Evolutionary conservation across 2,113 vertebrate genomes (phyloP).

Genomic region (Paramisgurnus dabryanus): DNA sequence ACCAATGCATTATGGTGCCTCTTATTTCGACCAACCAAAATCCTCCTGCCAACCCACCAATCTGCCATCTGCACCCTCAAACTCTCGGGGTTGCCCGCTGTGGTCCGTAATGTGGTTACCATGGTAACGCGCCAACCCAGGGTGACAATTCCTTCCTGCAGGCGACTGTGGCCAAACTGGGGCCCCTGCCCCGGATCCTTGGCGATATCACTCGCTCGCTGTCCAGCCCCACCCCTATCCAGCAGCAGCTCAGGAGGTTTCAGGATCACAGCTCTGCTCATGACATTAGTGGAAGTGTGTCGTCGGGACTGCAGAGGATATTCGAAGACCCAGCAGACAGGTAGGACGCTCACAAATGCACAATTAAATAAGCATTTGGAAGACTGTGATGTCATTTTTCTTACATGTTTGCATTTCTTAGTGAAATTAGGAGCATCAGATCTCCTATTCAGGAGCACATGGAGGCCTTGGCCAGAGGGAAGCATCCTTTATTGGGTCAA

Average conservation of each 20-base stretch:
- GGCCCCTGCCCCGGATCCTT: conserved; percentile 92
- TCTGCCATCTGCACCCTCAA: conserved; percentile 64
- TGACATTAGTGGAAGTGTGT: conserved; percentile 88
- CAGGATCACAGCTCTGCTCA: conserved; percentile 85
- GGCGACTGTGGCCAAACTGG: conserved; percentile 94
- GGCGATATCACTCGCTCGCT: conserved; percentile 88
- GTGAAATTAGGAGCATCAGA: conserved; percentile 81
- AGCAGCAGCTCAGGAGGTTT: conserved; percentile 84
- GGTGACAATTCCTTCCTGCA: conserved; percentile 99
- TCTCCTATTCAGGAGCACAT: conserved; percentile 77
- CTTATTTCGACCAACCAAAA: conserved; percentile 74
- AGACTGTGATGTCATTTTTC: background rate
- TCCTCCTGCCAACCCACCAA: conserved; percentile 74
- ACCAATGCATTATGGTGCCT: conserved; percentile 85
- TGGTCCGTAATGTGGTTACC: conserved; percentile 52
- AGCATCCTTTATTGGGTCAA: conserved; percentile 80
- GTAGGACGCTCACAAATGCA: conserved; percentile 64
- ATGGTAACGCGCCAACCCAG: conserved; percentile 85
- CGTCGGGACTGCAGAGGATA: conserved; percentile 93
- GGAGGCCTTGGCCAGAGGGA: conserved; percentile 76
- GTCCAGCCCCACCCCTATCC: conserved; percentile 82
- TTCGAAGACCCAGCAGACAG: conserved; percentile 88
- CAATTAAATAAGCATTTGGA: too few species aligned
- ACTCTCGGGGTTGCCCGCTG: conserved; percentile 64
- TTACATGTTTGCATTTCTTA: conserved; percentile 47